Evolutionary conservation across 2,888 invertebrate species (phyloP).

Genomic region (Caenorhabditis imperialis): DNA sequence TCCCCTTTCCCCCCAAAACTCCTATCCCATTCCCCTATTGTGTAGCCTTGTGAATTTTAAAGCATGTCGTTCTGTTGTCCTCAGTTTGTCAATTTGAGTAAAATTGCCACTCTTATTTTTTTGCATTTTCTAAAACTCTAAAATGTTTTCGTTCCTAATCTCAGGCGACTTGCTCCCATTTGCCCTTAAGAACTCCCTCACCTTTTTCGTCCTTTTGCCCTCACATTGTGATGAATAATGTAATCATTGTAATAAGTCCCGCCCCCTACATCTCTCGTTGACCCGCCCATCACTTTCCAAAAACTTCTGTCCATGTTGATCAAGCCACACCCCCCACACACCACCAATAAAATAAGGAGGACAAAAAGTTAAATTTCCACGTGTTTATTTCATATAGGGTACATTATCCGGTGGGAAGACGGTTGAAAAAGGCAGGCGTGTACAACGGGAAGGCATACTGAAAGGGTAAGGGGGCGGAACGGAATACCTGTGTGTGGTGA

Average conservation of each 20-base stretch:
- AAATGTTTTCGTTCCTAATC: not conserved
- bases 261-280: slow-evolving; percentile 11
- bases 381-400: too few species aligned
- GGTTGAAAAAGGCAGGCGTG: too few species aligned
- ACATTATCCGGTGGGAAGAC: too few species aligned
- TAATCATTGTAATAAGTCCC: slow-evolving; percentile 39
- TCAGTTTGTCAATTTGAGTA: slow-evolving; percentile 54
- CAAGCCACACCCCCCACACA: too few species aligned
- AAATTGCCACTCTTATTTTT: slow-evolving; percentile 34
- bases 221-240: slow-evolving; percentile 41
- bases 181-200: slow-evolving; percentile 5
- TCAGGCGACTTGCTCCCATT: slow-evolving; percentile 3
- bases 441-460: too few species aligned
- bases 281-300: not conserved
- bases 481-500: too few species aligned
- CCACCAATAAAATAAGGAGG: too few species aligned
- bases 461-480: too few species aligned
- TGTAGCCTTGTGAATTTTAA: slow-evolving; percentile 56
- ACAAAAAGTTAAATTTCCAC: too few species aligned
- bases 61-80: slow-evolving; percentile 55
- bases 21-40: slow-evolving; percentile 9
- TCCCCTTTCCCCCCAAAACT: not conserved
- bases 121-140: slow-evolving; percentile 1
- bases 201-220: slow-evolving; percentile 9
- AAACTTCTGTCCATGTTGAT: slow-evolving; percentile 12